phyloP scores from a whole-genome alignment of 2,113 vertebrate species.

The Peromyscus polionotus region DNA sequence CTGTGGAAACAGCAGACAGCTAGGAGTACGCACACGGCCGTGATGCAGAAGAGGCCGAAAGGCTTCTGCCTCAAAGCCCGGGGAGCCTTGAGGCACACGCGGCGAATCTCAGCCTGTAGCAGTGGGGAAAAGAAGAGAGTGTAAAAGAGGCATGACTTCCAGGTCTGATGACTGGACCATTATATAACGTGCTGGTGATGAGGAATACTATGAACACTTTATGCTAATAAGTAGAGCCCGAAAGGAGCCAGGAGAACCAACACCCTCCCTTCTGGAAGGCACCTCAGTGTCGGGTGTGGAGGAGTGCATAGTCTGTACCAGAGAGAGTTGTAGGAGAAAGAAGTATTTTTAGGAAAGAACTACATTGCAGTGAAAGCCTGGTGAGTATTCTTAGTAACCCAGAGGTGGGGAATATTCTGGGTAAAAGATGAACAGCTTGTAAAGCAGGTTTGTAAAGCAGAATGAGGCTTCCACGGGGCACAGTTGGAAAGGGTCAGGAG shows the following conservation, averaged over 20 bases:
- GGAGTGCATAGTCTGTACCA: neutral
- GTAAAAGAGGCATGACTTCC: neutral
- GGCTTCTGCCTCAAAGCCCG: neutral
- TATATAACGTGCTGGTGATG: neutral
- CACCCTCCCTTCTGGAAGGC: neutral
- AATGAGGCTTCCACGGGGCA: neutral
- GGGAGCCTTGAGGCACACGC: neutral
- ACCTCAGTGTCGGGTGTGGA: neutral
- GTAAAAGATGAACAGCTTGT: neutral
- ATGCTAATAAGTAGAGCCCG: neutral
- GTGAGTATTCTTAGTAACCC: conserved; percentile 7
- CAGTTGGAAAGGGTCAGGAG: neutral
- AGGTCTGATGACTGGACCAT: neutral
- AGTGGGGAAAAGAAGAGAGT: neutral
- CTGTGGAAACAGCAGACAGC: neutral
- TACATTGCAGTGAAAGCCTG: neutral
- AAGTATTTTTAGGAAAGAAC: conserved; percentile 54
- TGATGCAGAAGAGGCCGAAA: neutral
- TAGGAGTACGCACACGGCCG: neutral
- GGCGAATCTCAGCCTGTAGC: neutral
- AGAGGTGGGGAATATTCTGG: neutral
- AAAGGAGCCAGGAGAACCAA: neutral
- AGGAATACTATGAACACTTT: neutral
- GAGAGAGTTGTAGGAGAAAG: neutral
- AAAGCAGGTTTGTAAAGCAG: conserved; percentile 1